Evolutionary conservation across 2,888 invertebrate species (phyloP).

Genomic region (Mesorhabditis sp.): DNA sequence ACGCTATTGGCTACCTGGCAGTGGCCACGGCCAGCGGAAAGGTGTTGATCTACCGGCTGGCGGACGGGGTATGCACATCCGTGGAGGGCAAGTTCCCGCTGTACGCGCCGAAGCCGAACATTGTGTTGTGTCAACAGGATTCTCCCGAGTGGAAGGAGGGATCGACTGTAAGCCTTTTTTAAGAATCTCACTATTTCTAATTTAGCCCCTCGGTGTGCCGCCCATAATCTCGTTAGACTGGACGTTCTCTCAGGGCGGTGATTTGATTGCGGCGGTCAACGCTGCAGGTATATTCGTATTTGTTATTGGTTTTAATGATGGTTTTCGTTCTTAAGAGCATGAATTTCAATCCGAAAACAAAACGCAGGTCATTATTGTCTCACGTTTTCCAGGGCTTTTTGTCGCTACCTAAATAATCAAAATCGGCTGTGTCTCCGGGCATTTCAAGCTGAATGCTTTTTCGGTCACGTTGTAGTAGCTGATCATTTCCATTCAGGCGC

Average conservation of each 20-base stretch:
- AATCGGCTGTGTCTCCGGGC: not conserved
- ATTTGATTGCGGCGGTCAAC: not conserved
- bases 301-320: too few species aligned
- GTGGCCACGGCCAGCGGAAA: constrained; percentile 22
- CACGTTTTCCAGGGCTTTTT: too few species aligned
- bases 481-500: not conserved
- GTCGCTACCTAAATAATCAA: not conserved
- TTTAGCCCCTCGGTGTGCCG: not conserved
- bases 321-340: too few species aligned
- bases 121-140: not conserved
- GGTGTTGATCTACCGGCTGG: constrained; percentile 26
- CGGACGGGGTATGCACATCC: not conserved
- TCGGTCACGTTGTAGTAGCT: too few species aligned
- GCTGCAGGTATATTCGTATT: not conserved
- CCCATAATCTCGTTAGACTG: not conserved
- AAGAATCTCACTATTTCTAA: not conserved
- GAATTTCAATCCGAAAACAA: too few species aligned
- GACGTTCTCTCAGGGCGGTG: not conserved
- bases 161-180: not conserved
- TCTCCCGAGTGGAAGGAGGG: not conserved
- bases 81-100: not conserved
- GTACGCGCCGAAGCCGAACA: not conserved
- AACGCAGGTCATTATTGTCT: too few species aligned
- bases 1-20: constrained; percentile 23
- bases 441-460: not conserved